phyloP scores from a whole-genome alignment of 2,888 invertebrate species.

The Petrolisthes cinctipes region DNA sequence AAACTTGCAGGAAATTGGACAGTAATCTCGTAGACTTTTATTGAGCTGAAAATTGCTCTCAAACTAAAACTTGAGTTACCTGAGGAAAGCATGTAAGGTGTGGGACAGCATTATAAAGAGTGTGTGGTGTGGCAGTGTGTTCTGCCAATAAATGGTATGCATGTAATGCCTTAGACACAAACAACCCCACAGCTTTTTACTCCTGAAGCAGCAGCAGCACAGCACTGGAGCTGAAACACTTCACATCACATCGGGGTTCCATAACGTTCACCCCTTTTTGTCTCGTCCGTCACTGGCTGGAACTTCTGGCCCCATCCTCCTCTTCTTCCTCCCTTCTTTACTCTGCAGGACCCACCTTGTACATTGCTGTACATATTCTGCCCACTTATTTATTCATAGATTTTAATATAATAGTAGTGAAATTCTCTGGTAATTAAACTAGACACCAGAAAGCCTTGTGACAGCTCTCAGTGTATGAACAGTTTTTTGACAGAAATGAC shows the following conservation, averaged over 20 bases:
- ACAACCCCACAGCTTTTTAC: conserved; percentile 28
- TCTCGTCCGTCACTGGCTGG: background rate
- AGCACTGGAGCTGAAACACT: conserved; percentile 34
- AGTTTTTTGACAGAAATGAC: background rate
- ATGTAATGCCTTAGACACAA: conserved; percentile 52
- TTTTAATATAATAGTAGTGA: conserved; percentile 40
- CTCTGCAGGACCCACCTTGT: conserved; percentile 25
- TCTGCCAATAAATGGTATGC: conserved; percentile 41
- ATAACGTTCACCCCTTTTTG: conserved; percentile 1
- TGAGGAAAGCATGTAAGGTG: no score
- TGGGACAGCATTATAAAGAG: background rate
- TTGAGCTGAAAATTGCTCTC: background rate
- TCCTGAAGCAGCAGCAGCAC: conserved; percentile 11
- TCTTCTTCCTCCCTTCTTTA: background rate
- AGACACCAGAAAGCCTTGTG: conserved; percentile 48
- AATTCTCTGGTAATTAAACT: background rate
- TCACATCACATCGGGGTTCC: conserved; percentile 11
- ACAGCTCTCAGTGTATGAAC: conserved; percentile 23
- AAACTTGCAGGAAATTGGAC: no score
- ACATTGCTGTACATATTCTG: conserved; percentile 49
- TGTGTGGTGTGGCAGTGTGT: conserved; percentile 17
- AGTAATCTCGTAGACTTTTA: background rate
- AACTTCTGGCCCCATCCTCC: background rate
- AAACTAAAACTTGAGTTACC: background rate
- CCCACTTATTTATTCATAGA: conserved; percentile 48